A percentile compares a stretch with the other conserved stretches of the same genome.
Conservation (phyloP, 2,797 vertebrate species). For the Leuciscus waleckii region DNA sequence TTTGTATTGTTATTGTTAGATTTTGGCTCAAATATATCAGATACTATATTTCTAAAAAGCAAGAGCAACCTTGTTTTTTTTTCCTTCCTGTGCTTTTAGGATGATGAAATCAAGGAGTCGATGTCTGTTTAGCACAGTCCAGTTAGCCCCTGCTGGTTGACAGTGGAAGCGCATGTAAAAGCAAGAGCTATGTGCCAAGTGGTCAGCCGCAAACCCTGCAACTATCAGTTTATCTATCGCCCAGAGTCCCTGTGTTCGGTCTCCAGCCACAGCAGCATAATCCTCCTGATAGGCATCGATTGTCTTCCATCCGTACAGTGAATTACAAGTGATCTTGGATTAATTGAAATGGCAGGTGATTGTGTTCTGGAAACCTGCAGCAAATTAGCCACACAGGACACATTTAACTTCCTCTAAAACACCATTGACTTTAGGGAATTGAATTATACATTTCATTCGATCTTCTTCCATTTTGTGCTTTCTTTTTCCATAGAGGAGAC, state of each 20-base stretch:
- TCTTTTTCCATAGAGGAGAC: not conserved
- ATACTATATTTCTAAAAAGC: not conserved
- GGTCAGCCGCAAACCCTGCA: slow-evolving; percentile 6
- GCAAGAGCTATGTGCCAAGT: not conserved
- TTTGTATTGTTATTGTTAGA: not conserved
- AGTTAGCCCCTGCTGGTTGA: not conserved
- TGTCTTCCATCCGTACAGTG: slow-evolving; percentile 31
- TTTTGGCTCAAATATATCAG: not conserved
- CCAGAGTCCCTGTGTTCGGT: slow-evolving; percentile 12
- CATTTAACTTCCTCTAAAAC: not conserved
- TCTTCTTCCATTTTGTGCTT: not conserved
- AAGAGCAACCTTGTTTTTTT: not conserved
- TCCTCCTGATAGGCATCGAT: slow-evolving; percentile 37
- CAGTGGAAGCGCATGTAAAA: not conserved
- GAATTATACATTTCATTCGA: not conserved
- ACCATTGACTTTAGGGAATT: not conserved
- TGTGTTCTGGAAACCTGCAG: slow-evolving; percentile 25
- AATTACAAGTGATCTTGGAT: slow-evolving; percentile 46
- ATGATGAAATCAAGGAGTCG: not conserved
- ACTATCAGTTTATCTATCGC: slow-evolving; percentile 22
- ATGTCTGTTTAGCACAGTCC: not conserved
- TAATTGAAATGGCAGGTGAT: slow-evolving; percentile 41
- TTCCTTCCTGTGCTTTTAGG: not conserved
- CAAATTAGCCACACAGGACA: slow-evolving; percentile 23
- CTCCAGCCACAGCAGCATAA: slow-evolving; percentile 9